phyloP scores from a whole-genome alignment of 2,888 invertebrate species.

The Leptinotarsa rubiginosa region DNA sequence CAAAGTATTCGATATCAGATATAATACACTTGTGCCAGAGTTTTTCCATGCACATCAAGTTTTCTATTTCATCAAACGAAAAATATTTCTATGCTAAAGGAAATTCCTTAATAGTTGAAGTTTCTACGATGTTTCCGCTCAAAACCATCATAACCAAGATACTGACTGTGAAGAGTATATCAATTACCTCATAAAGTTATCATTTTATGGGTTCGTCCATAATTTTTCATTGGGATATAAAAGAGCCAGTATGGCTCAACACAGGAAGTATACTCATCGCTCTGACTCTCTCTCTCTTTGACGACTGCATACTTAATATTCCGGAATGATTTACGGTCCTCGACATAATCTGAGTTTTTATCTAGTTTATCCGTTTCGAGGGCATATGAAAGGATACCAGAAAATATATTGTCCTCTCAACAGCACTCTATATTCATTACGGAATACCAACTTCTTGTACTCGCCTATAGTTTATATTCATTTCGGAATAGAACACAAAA shows the following conservation, averaged over 20 bases:
- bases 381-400: constrained; percentile 12
- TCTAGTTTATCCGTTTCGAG: constrained; percentile 17
- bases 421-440: constrained; percentile 39
- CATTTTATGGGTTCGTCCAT: neutral
- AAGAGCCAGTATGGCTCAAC: neutral
- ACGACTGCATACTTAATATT: constrained; percentile 17
- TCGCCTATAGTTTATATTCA: constrained; percentile 36
- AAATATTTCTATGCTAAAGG: too few species aligned
- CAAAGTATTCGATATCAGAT: too few species aligned
- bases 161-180: constrained; percentile 1
- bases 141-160: neutral
- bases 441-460: constrained; percentile 26
- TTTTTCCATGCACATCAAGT: too few species aligned
- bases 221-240: constrained; percentile 25
- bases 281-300: neutral
- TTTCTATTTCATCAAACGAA: too few species aligned
- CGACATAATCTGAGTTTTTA: constrained; percentile 21
- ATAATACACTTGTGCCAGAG: too few species aligned
- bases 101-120: too few species aligned
- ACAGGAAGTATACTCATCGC: neutral
- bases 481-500: constrained; percentile 24
- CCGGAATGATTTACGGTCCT: constrained; percentile 22
- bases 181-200: constrained; percentile 14
- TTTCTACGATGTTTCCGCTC: neutral
- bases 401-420: constrained; percentile 30